These are phyloP conservation scores for Macrobrachium rosenbergii DNA, from an alignment of 1,140 invertebrate species.

Conservation along the genomic window DNA sequence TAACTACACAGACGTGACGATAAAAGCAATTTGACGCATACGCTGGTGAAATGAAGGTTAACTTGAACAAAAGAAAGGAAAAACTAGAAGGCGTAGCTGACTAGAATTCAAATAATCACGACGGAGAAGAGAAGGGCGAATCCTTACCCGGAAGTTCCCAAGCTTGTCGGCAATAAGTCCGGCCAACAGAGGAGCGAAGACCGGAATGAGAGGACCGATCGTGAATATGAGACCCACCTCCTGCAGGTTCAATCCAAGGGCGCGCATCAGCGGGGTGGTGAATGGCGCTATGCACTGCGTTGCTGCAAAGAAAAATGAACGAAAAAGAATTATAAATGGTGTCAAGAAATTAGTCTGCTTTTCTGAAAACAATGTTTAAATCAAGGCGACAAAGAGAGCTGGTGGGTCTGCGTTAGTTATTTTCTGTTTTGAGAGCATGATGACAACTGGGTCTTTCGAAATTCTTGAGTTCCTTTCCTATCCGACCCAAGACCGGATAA, in stretches of 20 bases:
- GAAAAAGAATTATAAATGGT: neutral
- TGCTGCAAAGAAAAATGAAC: conserved; percentile 27
- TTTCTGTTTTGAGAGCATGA: too few species aligned
- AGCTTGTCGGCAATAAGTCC: conserved; percentile 42
- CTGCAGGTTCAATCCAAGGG: conserved; percentile 42
- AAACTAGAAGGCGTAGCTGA: neutral
- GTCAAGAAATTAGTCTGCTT: neutral
- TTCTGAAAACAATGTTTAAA: neutral
- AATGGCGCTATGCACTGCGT: conserved; percentile 64
- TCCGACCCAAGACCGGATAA: too few species aligned
- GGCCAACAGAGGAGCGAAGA: conserved; percentile 42
- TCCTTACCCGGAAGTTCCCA: conserved; percentile 44
- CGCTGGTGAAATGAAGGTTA: too few species aligned
- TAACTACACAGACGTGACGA: too few species aligned
- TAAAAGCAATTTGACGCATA: too few species aligned
- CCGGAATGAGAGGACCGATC: conserved; percentile 36
- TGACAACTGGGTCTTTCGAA: too few species aligned
- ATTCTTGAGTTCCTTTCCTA: too few species aligned
- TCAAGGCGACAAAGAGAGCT: neutral
- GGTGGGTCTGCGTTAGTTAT: neutral
- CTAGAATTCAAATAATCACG: neutral
- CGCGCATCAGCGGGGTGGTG: conserved; percentile 44
- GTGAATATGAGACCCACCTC: conserved; percentile 41
- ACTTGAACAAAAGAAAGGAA: too few species aligned
- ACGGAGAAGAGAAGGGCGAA: too few species aligned